Evolutionary conservation across 2,113 vertebrate species (phyloP).

Genomic region (Damaliscus lunatus): DNA sequence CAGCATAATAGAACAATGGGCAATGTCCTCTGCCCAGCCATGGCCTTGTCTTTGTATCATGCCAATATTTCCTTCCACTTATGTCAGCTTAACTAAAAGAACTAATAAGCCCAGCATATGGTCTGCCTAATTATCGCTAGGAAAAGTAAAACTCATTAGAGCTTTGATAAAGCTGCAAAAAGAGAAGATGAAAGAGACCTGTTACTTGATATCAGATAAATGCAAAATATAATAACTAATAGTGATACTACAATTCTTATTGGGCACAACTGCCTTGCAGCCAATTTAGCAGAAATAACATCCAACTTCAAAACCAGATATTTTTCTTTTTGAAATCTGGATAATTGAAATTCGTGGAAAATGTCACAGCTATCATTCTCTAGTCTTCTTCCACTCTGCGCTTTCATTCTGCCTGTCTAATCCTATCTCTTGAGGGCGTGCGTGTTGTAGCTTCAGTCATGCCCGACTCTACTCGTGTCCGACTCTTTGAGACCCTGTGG

Average conservation of each 20-base stretch:
- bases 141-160: slow-evolving; percentile 57
- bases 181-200: slow-evolving; percentile 43
- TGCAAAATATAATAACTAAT: background rate
- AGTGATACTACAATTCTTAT: background rate
- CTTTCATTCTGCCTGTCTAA: background rate
- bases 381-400: background rate
- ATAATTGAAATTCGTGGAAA: background rate
- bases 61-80: slow-evolving; percentile 62
- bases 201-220: background rate
- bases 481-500: background rate
- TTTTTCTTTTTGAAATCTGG: background rate
- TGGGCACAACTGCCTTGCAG: background rate
- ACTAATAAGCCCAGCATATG: slow-evolving; percentile 64
- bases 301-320: background rate
- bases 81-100: slow-evolving; percentile 63
- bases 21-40: slow-evolving; percentile 18
- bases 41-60: slow-evolving; percentile 62
- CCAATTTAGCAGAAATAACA: background rate
- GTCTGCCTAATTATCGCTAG: slow-evolving; percentile 64
- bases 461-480: accelerated
- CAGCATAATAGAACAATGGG: slow-evolving; percentile 36
- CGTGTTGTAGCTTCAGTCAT: accelerated
- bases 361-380: background rate
- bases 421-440: background rate
- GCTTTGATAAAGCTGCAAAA: slow-evolving; percentile 62